Base-by-base conservation (phyloP, 1,140 invertebrate species). In the Branchinecta lindahli region DNA sequence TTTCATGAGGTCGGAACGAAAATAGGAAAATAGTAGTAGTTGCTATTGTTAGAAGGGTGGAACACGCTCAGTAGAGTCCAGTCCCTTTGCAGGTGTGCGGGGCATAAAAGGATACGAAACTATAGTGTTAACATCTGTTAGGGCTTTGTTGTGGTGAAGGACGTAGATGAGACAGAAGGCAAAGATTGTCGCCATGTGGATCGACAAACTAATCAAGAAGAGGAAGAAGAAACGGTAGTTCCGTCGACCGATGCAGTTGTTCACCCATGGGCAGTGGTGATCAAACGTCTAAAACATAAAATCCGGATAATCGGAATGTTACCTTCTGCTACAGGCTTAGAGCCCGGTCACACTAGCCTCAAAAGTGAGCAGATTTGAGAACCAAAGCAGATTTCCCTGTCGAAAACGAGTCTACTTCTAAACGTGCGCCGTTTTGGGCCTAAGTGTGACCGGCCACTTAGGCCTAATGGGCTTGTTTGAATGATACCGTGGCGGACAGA, bases 181-280 rank as follows among this genome's bases (percentile, higher is more conserved):
- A 82, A 98, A 97, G 79, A 99, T 95, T 79, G 90, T 91, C 74
- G 96, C 85, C 93, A 98, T 99, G 79, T 99, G 96, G 76, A 96
- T 84, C 76, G 91, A 94, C 46, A 99, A 83, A 70, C 94, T 96
- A 75, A 97, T 84, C 45, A 99, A 86, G 81, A 99, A 99, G 82
- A 97, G 92, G 82, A 97, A 96, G 83, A 98, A 98, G 81, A 94
- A 96, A 76, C 96, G 85, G 80, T 99, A 99, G 82, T 99, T 99
- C 74, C 96, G 85, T 73, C 95, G 86, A 69, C 97, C 97, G 76
- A 99, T 98, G 80, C 97, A 99, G 81, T 99, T 99, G 81, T 99
- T 98, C 74, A 99, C 92, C 96, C 96, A 99, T 69, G 96, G 96
- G 83, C 97, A 99, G 82, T 99, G 97, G 85, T 99, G 97, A 82